Conservation (phyloP, 2,113 vertebrate species). For the Cephalopholis sonnerati region DNA sequence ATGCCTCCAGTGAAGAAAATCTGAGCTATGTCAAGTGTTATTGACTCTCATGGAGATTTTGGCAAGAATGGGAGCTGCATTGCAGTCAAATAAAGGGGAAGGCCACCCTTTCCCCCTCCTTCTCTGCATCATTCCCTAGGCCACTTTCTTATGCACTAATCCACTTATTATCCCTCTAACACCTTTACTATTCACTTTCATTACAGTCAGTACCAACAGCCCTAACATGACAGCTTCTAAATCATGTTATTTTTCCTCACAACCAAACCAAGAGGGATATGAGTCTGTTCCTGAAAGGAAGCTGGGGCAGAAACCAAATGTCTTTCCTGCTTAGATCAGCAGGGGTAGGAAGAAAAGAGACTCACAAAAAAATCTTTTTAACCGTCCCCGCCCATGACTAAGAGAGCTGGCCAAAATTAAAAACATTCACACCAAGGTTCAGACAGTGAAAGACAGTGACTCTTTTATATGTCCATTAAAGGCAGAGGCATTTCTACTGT, state of each 20-base stretch:
- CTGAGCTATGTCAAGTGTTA: slow-evolving; percentile 65
- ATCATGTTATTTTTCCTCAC: slow-evolving; percentile 45
- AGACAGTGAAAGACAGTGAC: not conserved
- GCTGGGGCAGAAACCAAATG: slow-evolving; percentile 76
- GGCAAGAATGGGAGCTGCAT: slow-evolving; percentile 75
- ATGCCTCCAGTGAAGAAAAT: slow-evolving; percentile 55
- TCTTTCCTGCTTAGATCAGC: slow-evolving; percentile 85
- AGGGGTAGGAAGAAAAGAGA: slow-evolving; percentile 63
- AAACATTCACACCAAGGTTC: slow-evolving; percentile 47
- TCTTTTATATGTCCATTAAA: not conserved
- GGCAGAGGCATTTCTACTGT: not conserved
- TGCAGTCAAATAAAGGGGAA: slow-evolving; percentile 71
- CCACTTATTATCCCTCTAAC: not conserved
- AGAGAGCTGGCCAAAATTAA: slow-evolving; percentile 53
- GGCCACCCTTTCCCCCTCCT: slow-evolving; percentile 31
- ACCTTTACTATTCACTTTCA: not conserved
- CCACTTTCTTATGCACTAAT: slow-evolving; percentile 1
- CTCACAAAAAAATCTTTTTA: slow-evolving; percentile 36
- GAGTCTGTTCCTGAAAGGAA: slow-evolving; percentile 81
- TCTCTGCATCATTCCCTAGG: slow-evolving; percentile 16
- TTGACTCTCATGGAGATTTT: slow-evolving; percentile 71
- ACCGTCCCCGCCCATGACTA: slow-evolving; percentile 65
- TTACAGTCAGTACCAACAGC: not conserved
- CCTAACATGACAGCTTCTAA: slow-evolving; percentile 11
- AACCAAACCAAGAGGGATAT: slow-evolving; percentile 63